Base-by-base conservation (phyloP, 1,140 invertebrate species). In the Aporrectodea caliginosa region DNA sequence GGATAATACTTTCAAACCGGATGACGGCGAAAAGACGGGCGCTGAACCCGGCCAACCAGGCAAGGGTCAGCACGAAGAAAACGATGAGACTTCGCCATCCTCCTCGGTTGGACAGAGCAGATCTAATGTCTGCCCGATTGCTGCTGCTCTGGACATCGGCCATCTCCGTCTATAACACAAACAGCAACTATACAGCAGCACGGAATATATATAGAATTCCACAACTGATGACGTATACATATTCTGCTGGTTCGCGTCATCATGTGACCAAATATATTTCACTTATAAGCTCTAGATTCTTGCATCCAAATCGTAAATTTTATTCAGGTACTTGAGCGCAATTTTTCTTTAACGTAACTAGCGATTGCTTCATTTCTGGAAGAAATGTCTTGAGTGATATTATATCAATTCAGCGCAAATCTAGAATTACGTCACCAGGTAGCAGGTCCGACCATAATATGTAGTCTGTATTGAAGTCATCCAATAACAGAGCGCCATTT, bases 1-100 rank as follows among this genome's bases (percentile, higher is more conserved):
- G 98, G 88, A 99, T 99, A 85, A 99, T 99, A 90, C 95, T 98
- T 90, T 99, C 98, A 89, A 99, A 99, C 81, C 98, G 92, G 85
- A 99, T 98, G 73, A 99, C 97, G 82, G 98, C 97, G 90, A 99
- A 99, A 73, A 99, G 91, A 85, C 98, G 92, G 78, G 96, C 97
- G 69, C 96, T 93, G 89, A 99, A 99, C 81, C 97, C 98, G 83
- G 95, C 95, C 80, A 99, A 91, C 95, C 97, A 99, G 86, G 96
- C 96, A 83, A 99, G 91, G 43, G 94, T 89, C 81, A 99, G 90
- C 81, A 99, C 93, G 69, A 94, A 93, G 90, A 86, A 88, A 73
- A 87, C 86, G 69, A 89, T 82, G 81, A 98, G 90, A 85, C 94
- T 97, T 84, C 90, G 89, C 83, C 89, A 89, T 34, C 90, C 90